phyloP scores from a whole-genome alignment of 2,113 vertebrate genomes.

The Rhodinocichla rosea region DNA sequence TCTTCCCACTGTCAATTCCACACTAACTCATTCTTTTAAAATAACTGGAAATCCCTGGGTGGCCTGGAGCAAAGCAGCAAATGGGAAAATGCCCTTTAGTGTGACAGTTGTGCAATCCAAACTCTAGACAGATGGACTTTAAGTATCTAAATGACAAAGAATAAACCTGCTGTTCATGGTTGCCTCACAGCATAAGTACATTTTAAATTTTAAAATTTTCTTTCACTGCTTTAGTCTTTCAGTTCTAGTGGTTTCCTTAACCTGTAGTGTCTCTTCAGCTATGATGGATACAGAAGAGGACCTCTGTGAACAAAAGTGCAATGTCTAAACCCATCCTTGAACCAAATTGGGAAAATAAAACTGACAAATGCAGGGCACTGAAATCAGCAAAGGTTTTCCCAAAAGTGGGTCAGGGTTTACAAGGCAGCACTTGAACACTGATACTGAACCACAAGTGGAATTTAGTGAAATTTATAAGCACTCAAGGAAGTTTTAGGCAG shows the following conservation, averaged over 20 bases:
- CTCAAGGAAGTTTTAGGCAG: background rate
- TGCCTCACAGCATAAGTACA: conserved; percentile 5
- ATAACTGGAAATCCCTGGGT: conserved; percentile 71
- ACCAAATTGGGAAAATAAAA: background rate
- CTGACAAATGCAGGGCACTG: background rate
- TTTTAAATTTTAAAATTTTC: background rate
- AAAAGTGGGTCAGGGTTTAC: background rate
- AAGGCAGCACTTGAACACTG: background rate
- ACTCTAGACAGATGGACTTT: conserved; percentile 78
- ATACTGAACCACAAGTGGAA: background rate
- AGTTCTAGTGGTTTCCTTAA: background rate
- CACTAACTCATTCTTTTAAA: background rate
- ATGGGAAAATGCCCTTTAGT: background rate
- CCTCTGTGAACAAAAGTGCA: background rate
- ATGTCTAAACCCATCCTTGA: background rate
- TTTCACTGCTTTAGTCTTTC: background rate
- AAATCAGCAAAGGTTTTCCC: background rate
- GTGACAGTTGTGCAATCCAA: conserved; percentile 38
- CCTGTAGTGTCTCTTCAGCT: background rate
- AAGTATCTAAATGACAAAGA: conserved; percentile 65
- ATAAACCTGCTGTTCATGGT: conserved; percentile 51
- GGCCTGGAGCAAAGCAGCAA: conserved; percentile 70
- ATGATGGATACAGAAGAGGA: background rate
- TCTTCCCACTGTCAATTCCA: conserved; percentile 1
- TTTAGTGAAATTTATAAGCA: background rate